Base-by-base conservation (phyloP, 2,888 invertebrate species). In the Shargacucullia verbasci region DNA sequence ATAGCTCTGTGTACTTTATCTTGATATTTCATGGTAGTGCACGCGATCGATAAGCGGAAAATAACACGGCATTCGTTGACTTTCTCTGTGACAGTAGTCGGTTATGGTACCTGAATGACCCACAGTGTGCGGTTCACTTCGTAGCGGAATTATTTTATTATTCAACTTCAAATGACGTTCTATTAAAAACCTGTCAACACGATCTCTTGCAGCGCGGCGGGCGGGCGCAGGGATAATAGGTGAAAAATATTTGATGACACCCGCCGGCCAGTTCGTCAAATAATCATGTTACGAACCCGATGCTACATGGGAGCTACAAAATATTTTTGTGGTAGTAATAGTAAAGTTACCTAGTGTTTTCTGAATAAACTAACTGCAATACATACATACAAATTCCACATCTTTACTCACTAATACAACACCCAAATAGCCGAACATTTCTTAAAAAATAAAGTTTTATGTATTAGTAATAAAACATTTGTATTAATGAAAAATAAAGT, bases 1-100 rank as follows among this genome's bases (percentile, higher is more conserved):
- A 55, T 52, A 20, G 20, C 20, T 20, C 4, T 20, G 20, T 20
- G 4, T 20, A 20, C 20, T 46, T 54, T 56, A 57, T 63, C 70
- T 70, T 52, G 50, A 57, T 40, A 38, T 50, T 45, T 69, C 50
- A 41, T 40, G 53, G 45, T 43, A 20, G 20, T 25, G 53, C 68
- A 38, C 43, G 48, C 61, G 63, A 67, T 72, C 48, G 39, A 59
- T 43, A 67, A 52, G 47, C 44, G 35, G 46, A 61, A 61, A 54
- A 59, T 65, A 59, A 50, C 15, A 35, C 33, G 12, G 20, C 13
- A 48, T 40, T 53, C 15, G 40, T 47, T 39, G 45, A 41, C 72
- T 62, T 72, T 62, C 47, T 62, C 50, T 35, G 44, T n/a, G 44
- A 40, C 38, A 56, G 56, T 52, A 37, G 48, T 48, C 13, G 15